Percentiles rank a stretch among this genome's conserved stretches.
phyloP scores from a whole-genome alignment of 2,888 invertebrate genomes.

The Agapetus fuscipes region DNA sequence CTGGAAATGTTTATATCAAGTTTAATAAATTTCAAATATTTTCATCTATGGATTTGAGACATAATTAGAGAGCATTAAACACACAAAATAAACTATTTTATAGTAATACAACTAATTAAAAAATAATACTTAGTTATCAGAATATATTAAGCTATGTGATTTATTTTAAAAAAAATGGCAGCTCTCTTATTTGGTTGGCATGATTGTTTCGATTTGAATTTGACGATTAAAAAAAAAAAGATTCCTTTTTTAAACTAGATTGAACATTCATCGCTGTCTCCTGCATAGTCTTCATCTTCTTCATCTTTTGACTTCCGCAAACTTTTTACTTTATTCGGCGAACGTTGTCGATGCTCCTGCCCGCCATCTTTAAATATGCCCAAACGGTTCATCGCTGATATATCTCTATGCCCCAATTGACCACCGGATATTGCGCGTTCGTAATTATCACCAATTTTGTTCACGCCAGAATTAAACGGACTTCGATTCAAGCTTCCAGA shows the following conservation, averaged over 20 bases:
- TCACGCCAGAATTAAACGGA: conserved; percentile 30
- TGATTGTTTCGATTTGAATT: not conserved
- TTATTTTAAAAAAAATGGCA: too few species aligned
- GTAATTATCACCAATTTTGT: conserved; percentile 44
- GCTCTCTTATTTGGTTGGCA: too few species aligned
- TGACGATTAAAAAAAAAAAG: too few species aligned
- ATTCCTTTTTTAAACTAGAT: too few species aligned
- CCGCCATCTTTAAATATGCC: conserved; percentile 34
- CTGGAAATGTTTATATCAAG: too few species aligned
- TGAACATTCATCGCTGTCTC: conserved; percentile 55
- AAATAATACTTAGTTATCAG: too few species aligned
- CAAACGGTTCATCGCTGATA: conserved; percentile 33
- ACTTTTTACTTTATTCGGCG: conserved; percentile 35
- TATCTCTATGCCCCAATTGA: conserved; percentile 35
- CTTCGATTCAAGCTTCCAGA: conserved; percentile 26
- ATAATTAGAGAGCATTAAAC: too few species aligned
- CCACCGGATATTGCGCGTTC: conserved; percentile 40
- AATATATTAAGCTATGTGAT: too few species aligned
- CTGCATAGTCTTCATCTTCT: conserved; percentile 44
- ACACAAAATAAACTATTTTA: too few species aligned
- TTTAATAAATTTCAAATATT: too few species aligned
- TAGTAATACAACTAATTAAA: too few species aligned
- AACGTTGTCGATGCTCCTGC: conserved; percentile 29
- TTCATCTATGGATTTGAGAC: too few species aligned
- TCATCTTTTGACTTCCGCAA: conserved; percentile 29